Evolutionary conservation across 1,140 invertebrate genomes (phyloP).

Genomic region (Leptinotarsa texana): DNA sequence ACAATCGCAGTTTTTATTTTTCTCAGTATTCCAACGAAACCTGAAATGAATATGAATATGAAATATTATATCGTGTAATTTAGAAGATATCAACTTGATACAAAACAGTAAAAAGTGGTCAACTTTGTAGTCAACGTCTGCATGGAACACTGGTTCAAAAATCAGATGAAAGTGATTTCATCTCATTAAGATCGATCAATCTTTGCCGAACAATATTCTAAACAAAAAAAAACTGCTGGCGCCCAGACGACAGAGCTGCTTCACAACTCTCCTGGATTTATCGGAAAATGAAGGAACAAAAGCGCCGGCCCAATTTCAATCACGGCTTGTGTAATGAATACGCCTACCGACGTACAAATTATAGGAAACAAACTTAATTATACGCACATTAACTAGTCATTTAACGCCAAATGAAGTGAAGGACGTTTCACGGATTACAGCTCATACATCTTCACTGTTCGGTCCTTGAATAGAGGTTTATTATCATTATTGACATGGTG

Average conservation of each 20-base stretch:
- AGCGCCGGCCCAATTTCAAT: slow-evolving; percentile 33
- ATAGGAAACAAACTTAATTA: slow-evolving; percentile 37
- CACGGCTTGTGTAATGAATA: slow-evolving; percentile 33
- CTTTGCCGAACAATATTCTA: background rate
- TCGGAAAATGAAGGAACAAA: slow-evolving; percentile 32
- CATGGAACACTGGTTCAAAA: too few relatives aligned
- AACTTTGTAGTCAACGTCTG: too few relatives aligned
- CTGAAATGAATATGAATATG: too few relatives aligned
- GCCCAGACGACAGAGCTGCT: slow-evolving; percentile 6
- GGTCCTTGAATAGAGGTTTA: background rate
- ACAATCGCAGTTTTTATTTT: too few relatives aligned
- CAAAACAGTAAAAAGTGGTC: too few relatives aligned
- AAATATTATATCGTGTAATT: too few relatives aligned
- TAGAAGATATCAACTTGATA: too few relatives aligned
- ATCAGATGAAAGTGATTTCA: too few relatives aligned
- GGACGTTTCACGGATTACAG: background rate
- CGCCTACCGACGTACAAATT: slow-evolving; percentile 29
- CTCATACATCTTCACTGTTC: background rate
- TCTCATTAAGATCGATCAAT: too few relatives aligned
- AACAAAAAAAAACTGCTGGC: slow-evolving; percentile 1
- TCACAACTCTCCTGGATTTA: slow-evolving; percentile 24
- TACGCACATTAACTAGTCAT: slow-evolving; percentile 31
- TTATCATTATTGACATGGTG: background rate
- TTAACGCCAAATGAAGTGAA: background rate
- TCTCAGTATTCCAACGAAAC: too few relatives aligned